Conservation (phyloP, 2,797 vertebrate genomes). For the Halcyon badia region DNA sequence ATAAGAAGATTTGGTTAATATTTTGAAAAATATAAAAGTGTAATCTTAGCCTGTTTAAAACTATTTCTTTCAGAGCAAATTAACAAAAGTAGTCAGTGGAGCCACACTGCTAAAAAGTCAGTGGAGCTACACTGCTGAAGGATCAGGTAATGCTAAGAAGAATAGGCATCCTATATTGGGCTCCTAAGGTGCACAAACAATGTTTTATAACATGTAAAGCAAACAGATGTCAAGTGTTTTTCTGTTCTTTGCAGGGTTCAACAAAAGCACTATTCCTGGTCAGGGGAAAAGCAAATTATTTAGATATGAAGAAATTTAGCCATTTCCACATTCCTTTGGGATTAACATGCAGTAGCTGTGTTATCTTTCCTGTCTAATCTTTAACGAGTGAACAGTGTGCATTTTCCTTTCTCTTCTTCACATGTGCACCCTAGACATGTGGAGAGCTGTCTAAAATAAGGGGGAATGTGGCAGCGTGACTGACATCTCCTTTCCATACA, state of each 20-base stretch:
- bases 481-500: conserved; percentile 20
- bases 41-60: conserved; percentile 58
- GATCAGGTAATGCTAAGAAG: background rate
- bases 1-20: conserved; percentile 70
- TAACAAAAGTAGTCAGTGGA: conserved; percentile 4
- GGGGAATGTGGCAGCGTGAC: background rate
- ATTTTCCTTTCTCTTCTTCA: conserved; percentile 9
- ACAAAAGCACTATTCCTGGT: background rate
- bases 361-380: background rate
- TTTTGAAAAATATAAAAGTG: conserved; percentile 56
- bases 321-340: background rate
- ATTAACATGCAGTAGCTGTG: background rate
- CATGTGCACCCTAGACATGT: background rate
- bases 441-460: background rate
- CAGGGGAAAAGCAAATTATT: background rate
- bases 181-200: background rate
- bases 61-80: conserved; percentile 28
- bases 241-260: background rate
- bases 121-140: background rate
- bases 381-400: background rate
- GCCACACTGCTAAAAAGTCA: background rate
- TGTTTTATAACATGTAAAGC: background rate
- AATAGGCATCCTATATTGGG: background rate
- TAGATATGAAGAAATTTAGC: background rate
- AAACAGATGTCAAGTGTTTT: background rate